Evolutionary conservation across 2,797 vertebrate genomes (phyloP), one percentile per base, ranked within the genome.

Genomic region (Ciconia nigra): DNA sequence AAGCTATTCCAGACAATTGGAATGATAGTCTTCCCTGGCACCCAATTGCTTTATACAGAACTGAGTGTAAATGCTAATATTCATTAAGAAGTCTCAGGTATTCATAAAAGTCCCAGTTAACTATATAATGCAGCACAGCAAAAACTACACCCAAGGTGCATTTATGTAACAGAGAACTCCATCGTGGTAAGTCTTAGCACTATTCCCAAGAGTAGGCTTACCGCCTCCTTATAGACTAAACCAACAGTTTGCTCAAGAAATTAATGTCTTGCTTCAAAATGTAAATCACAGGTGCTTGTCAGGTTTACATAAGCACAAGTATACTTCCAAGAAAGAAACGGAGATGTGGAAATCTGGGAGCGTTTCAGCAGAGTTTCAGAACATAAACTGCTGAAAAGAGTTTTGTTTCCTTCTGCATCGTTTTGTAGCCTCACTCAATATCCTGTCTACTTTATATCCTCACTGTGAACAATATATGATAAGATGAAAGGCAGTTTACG

Each of bases 401-500:
- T 71, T 80, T 77, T 39, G 10, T 91, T 95, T 97, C 85, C 90
- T 83, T 89, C 88, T 96, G 73, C 44, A 66, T 46, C 39, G 1
- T 62, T 90, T 67, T 59, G 31, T 73, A 79, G 65, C 82, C 61
- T 90, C 73, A 26, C 55, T 90, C 22, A 4, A 87, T 94, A 97
- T 90, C 88, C 86, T 87, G 71, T 83, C 92, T 89, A 88, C 83
- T 96, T 89, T 89, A 72, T 97, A 94, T 96, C 91, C 97, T 96
- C 66, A 80, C 51, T 91, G 55, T 87, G 86, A 70, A 24, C 87
- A 92, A 95, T 96, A 66, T 93, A 83, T 91, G 96, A 69, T 86
- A 74, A 93, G 90, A 96, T 95, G 92, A 97, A 96, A 97, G 86
- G 83, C 87, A 79, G 90, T 47, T 91, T 91, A 85, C 59, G 13